These are phyloP conservation scores for Atherinosoma microstoma DNA, from an alignment of 2,797 vertebrate species.

Conservation along the genomic window DNA sequence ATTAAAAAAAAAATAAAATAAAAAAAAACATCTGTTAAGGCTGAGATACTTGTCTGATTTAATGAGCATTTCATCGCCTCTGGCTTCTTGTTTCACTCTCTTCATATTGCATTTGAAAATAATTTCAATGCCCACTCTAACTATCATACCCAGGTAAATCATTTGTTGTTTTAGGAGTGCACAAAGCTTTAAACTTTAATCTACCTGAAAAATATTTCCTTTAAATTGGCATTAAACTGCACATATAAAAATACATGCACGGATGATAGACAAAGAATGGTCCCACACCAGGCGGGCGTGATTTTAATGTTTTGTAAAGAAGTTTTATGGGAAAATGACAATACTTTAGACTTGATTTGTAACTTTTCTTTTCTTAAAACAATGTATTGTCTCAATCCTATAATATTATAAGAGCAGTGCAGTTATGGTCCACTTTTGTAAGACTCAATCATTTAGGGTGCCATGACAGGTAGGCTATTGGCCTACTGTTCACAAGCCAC, in stretches of 20 bases:
- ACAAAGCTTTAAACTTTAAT: slow-evolving; percentile 3
- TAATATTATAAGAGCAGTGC: too few relatives aligned
- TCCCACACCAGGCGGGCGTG: too few relatives aligned
- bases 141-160: background rate
- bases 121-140: background rate
- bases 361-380: too few relatives aligned
- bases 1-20: background rate
- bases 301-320: too few relatives aligned
- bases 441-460: too few relatives aligned
- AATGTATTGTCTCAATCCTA: too few relatives aligned
- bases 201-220: background rate
- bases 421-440: too few relatives aligned
- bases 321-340: too few relatives aligned
- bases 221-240: background rate
- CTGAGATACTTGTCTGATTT: slow-evolving; percentile 11
- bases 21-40: slow-evolving; percentile 4
- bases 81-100: slow-evolving; percentile 5
- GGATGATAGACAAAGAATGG: background rate
- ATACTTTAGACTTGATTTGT: too few relatives aligned
- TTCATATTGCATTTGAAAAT: background rate
- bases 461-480: too few relatives aligned
- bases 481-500: too few relatives aligned
- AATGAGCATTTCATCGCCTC: slow-evolving; percentile 16
- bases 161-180: background rate
- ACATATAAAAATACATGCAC: background rate